Evolutionary conservation across 2,797 vertebrate species (phyloP).

Genomic region (Tolypeutes matacus): DNA sequence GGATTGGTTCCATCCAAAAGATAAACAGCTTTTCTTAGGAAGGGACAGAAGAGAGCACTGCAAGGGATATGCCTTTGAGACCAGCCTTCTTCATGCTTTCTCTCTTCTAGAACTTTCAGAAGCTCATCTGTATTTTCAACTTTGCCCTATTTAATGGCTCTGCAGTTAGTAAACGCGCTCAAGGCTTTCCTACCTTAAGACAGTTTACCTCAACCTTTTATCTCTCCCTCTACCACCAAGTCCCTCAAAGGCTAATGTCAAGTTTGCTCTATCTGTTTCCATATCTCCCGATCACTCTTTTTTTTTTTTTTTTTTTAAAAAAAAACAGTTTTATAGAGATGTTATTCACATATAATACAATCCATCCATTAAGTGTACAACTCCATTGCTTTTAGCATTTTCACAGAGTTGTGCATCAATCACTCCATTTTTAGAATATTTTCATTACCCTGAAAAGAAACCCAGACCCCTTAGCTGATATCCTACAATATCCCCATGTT

Average conservation of each 20-base stretch:
- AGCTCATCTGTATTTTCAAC: not conserved
- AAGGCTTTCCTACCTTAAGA: not conserved
- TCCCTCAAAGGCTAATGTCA: not conserved
- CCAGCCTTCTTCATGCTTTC: not conserved
- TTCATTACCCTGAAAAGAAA: not conserved
- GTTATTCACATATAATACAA: no score
- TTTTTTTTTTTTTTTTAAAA: no score
- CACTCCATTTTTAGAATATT: not conserved
- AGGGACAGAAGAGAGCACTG: not conserved
- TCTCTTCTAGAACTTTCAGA: not conserved
- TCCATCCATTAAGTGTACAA: not conserved
- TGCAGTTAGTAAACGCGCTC: not conserved
- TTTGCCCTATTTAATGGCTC: not conserved
- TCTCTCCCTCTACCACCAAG: not conserved
- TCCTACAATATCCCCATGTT: no score
- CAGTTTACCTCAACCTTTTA: not conserved
- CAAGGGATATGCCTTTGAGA: not conserved
- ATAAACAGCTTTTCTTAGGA: not conserved
- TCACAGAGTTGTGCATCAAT: not conserved
- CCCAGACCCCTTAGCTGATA: not conserved
- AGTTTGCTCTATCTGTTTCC: not conserved
- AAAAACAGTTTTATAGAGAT: not conserved
- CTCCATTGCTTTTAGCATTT: not conserved
- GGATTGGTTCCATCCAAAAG: not conserved
- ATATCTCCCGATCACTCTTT: not conserved